These are phyloP conservation scores for Drosophila lini DNA, from an alignment of 1,140 invertebrate genomes.

Conservation along the genomic window DNA sequence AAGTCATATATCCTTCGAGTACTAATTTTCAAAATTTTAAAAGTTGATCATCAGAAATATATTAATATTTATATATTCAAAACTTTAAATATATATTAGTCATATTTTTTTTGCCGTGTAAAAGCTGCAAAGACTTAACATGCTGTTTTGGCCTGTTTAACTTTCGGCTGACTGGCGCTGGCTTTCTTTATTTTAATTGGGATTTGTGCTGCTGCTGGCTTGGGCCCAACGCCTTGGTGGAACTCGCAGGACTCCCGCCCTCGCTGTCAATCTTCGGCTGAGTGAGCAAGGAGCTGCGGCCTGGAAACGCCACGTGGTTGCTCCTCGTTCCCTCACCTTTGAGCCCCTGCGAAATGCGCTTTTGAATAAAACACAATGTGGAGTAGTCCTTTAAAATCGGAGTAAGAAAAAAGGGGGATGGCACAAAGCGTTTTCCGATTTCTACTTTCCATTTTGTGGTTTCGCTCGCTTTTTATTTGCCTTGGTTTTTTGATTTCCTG, in stretches of 20 bases:
- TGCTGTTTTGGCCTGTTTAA: conserved; percentile 68
- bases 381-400: conserved; percentile 59
- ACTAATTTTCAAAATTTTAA: background rate
- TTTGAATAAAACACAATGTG: conserved; percentile 72
- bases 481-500: conserved; percentile 77
- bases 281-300: conserved; percentile 42
- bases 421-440: conserved; percentile 67
- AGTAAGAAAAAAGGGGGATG: conserved; percentile 33
- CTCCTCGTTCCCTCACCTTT: conserved; percentile 15
- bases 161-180: conserved; percentile 66
- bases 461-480: conserved; percentile 43
- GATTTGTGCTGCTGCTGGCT: conserved; percentile 55
- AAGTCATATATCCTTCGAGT: too few relatives aligned
- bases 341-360: conserved; percentile 68
- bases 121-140: conserved; percentile 34
- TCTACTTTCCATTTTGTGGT: conserved; percentile 52
- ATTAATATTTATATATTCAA: background rate
- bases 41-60: background rate
- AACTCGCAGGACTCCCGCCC: conserved; percentile 46
- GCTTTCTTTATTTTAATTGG: conserved; percentile 81
- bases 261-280: conserved; percentile 52
- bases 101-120: conserved; percentile 4
- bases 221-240: conserved; percentile 65
- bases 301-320: conserved; percentile 67
- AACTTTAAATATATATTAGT: background rate